These are phyloP conservation scores for Carposina sasakii DNA, from an alignment of 1,140 invertebrate genomes.

Conservation along the genomic window DNA sequence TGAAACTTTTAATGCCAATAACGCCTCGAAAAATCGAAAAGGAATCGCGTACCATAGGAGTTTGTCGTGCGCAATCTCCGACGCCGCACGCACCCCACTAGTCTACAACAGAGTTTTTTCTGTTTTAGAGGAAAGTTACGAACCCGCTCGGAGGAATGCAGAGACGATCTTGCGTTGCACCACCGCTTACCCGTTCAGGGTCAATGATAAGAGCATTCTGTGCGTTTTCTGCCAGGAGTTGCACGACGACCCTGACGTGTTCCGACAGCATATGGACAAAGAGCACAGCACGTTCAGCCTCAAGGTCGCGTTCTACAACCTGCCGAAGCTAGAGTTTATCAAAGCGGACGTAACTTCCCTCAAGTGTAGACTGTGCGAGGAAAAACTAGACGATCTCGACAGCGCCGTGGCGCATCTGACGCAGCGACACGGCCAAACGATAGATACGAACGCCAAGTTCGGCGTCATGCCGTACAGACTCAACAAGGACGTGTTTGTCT, in stretches of 20 bases:
- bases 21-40: too few relatives aligned
- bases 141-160: constrained; percentile 54
- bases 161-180: constrained; percentile 46
- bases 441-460: constrained; percentile 38
- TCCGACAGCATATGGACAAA: constrained; percentile 46
- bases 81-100: too few relatives aligned
- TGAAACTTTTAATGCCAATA: not conserved
- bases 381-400: constrained; percentile 31
- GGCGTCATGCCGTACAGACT: constrained; percentile 56
- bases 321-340: constrained; percentile 55
- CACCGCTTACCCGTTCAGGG: constrained; percentile 57
- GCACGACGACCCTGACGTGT: constrained; percentile 49
- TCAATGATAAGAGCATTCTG: constrained; percentile 58
- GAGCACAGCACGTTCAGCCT: constrained; percentile 49
- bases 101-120: constrained; percentile 44
- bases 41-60: too few relatives aligned
- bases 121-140: constrained; percentile 59
- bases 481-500: constrained; percentile 37
- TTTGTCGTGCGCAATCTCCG: not conserved
- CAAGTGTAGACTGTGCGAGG: constrained; percentile 37
- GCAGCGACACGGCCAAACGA: constrained; percentile 25
- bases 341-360: constrained; percentile 54
- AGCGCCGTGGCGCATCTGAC: constrained; percentile 36
- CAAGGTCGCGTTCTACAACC: constrained; percentile 48
- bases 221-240: constrained; percentile 64